Conservation (phyloP, 2,888 invertebrate species). For the Habroteleia sp. region DNA sequence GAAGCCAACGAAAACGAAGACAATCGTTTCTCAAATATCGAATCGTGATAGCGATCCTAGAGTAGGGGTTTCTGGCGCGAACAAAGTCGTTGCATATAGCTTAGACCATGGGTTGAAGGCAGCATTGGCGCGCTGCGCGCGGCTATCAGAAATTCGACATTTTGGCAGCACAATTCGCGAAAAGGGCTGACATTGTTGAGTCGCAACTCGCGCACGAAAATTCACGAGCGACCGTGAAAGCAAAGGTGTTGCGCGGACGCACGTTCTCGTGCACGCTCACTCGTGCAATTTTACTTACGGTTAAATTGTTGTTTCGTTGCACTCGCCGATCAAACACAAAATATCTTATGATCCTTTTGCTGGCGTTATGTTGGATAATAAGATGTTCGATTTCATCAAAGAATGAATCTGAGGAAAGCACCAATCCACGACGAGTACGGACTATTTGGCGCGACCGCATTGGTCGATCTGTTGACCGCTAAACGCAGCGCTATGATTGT, state of each 20-base stretch:
- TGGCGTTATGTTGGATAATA: slow-evolving; percentile 52
- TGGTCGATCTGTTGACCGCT: neutral
- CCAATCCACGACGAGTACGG: slow-evolving; percentile 2
- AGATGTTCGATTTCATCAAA: slow-evolving; percentile 25
- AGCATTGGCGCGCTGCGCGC: too few relatives aligned
- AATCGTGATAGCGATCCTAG: too few relatives aligned
- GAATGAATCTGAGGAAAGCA: slow-evolving; percentile 10
- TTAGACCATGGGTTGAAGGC: too few relatives aligned
- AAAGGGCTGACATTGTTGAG: slow-evolving; percentile 31
- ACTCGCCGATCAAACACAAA: slow-evolving; percentile 71
- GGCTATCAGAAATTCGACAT: slow-evolving; percentile 31
- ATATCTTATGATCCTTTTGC: slow-evolving; percentile 71
- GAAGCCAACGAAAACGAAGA: too few relatives aligned
- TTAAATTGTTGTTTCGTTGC: slow-evolving; percentile 70
- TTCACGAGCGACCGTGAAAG: neutral
- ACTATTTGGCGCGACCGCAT: neutral
- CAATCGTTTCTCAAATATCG: too few relatives aligned
- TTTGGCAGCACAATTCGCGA: slow-evolving; percentile 32
- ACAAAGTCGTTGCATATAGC: too few relatives aligned
- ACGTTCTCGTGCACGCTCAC: neutral
- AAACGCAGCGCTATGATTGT: neutral
- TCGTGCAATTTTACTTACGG: slow-evolving; percentile 69
- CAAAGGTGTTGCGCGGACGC: neutral
- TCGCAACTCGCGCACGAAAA: neutral
- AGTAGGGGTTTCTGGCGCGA: too few relatives aligned